Evolutionary conservation across 2,888 invertebrate genomes (phyloP).

Genomic region (Notodonta dromedarius): DNA sequence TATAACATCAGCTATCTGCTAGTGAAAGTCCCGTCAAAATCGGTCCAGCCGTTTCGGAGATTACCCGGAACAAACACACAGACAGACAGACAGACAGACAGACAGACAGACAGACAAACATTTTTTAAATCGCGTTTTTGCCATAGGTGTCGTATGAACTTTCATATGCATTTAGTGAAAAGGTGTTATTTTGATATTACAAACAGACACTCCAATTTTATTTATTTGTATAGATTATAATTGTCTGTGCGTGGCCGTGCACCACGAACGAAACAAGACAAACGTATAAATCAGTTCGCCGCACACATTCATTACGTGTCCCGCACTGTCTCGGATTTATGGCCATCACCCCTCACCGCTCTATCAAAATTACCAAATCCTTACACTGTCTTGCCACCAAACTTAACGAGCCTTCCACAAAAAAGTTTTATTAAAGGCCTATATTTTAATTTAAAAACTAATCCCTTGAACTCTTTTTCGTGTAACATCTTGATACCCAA

Average conservation of each 20-base stretch:
- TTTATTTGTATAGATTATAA: no score
- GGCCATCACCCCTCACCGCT: conserved; percentile 53
- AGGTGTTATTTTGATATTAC: no score
- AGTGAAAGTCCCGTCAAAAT: no score
- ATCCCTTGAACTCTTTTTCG: neutral
- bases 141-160: no score
- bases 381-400: conserved; percentile 32
- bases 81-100: no score
- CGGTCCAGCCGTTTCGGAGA: no score
- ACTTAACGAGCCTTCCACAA: conserved; percentile 8
- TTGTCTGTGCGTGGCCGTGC: conserved; percentile 56
- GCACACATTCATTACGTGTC: conserved; percentile 68
- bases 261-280: conserved; percentile 55
- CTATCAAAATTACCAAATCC: conserved; percentile 57
- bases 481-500: neutral
- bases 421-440: neutral
- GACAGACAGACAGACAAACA: no score
- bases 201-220: no score
- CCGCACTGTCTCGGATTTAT: conserved; percentile 63
- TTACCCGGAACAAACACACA: no score
- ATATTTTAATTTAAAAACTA: neutral
- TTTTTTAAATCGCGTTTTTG: no score
- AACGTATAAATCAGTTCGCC: conserved; percentile 66
- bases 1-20: no score
- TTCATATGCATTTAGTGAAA: no score